A percentile compares a stretch with the other conserved stretches of the same genome.
Conservation (phyloP, 1,140 invertebrate genomes). For the Eufriesea mexicana region DNA sequence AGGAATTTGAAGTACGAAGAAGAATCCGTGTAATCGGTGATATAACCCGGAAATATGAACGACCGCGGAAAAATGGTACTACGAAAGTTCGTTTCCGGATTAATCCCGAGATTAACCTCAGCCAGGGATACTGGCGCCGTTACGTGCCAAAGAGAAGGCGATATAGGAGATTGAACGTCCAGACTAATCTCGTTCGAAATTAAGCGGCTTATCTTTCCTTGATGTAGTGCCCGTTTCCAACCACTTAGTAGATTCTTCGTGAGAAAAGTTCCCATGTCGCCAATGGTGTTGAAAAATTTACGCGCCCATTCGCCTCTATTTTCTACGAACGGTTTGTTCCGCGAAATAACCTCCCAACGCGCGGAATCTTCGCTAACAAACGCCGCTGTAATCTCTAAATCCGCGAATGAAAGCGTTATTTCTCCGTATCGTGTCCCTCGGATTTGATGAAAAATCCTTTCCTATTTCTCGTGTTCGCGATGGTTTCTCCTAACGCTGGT, state of each 20-base stretch:
- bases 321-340: constrained; percentile 7
- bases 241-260: constrained; percentile 58
- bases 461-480: background rate
- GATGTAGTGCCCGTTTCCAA: constrained; percentile 54
- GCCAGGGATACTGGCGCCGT: constrained; percentile 53
- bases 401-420: background rate
- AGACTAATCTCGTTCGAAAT: constrained; percentile 68
- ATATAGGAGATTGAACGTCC: constrained; percentile 63
- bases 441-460: background rate
- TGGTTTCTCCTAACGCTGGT: too few species aligned
- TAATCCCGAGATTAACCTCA: constrained; percentile 65
- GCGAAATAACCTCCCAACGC: too few species aligned
- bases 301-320: background rate
- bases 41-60: constrained; percentile 54
- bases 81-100: constrained; percentile 59
- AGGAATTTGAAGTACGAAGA: background rate
- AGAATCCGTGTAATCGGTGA: constrained; percentile 20
- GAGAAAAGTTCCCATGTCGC: constrained; percentile 38
- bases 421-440: background rate
- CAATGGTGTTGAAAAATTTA: constrained; percentile 50
- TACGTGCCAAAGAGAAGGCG: constrained; percentile 63
- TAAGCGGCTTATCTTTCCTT: constrained; percentile 68
- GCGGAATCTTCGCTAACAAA: background rate
- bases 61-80: constrained; percentile 47
- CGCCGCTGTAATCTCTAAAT: background rate